Evolutionary conservation across 2,888 invertebrate genomes (phyloP).

Genomic region (Acrobasis suavella): DNA sequence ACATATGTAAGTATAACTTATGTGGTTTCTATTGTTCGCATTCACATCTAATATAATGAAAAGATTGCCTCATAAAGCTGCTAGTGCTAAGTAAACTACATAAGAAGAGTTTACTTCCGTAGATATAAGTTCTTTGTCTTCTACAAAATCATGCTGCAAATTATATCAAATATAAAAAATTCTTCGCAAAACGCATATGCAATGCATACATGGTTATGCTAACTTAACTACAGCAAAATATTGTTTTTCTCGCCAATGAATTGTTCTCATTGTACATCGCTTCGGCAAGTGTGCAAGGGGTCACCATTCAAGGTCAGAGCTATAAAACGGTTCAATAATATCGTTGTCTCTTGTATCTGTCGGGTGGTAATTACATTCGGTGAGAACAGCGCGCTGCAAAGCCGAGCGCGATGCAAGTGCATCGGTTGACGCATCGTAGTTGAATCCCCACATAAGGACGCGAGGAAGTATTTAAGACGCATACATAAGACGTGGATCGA

Average conservation of each 20-base stretch:
- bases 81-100: too few species aligned
- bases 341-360: constrained; percentile 44
- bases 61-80: too few species aligned
- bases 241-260: neutral
- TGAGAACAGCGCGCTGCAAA: constrained; percentile 37
- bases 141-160: too few species aligned
- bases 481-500: constrained; percentile 78
- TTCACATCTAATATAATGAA: too few species aligned
- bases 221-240: too few species aligned
- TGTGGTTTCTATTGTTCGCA: too few species aligned
- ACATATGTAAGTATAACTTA: too few species aligned
- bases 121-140: too few species aligned
- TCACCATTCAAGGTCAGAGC: constrained; percentile 57
- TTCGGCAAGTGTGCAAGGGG: constrained; percentile 38
- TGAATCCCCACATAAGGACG: constrained; percentile 75
- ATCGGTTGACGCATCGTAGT: constrained; percentile 79
- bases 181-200: too few species aligned
- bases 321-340: constrained; percentile 51
- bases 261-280: neutral
- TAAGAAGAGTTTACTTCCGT: too few species aligned
- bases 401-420: constrained; percentile 62
- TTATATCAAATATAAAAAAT: too few species aligned
- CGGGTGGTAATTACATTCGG: constrained; percentile 38
- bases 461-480: constrained; percentile 73
- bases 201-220: too few species aligned